phyloP scores from a whole-genome alignment of 37 sponge, comb jelly and placozoan species.

The Agelas oroides region DNA sequence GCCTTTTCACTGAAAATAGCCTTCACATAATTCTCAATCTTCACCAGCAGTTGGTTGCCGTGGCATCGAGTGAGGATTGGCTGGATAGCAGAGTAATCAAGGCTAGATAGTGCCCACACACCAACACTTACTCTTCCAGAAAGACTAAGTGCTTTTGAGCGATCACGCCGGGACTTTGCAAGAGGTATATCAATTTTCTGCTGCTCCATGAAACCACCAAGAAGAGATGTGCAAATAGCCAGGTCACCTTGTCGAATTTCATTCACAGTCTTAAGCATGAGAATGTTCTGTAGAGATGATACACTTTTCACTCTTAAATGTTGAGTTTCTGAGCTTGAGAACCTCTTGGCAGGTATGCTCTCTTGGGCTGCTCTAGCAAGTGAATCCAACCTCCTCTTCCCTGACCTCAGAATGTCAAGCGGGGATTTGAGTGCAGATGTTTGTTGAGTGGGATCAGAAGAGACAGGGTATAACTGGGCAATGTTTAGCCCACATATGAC shows the following conservation, averaged over 20 bases:
- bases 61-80: neutral
- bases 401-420: neutral
- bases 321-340: neutral
- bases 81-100: conserved; percentile 24
- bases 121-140: conserved; percentile 53
- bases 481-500: neutral
- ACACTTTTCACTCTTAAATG: neutral
- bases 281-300: neutral
- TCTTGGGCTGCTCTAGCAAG: neutral
- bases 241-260: conserved; percentile 16
- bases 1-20: neutral
- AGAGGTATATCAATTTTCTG: conserved; percentile 53
- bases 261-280: conserved; percentile 28
- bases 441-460: neutral
- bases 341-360: neutral
- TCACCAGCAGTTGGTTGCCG: conserved; percentile 18
- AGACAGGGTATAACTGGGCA: neutral
- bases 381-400: neutral
- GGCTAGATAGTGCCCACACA: conserved; percentile 50
- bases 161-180: neutral
- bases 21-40: conserved; percentile 29
- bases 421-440: neutral
- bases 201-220: conserved; percentile 59
- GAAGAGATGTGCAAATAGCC: conserved; percentile 31
- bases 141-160: conserved; percentile 9